Evolutionary conservation across 2,888 invertebrate genomes (phyloP).

Genomic region (Maniola hyperantus): DNA sequence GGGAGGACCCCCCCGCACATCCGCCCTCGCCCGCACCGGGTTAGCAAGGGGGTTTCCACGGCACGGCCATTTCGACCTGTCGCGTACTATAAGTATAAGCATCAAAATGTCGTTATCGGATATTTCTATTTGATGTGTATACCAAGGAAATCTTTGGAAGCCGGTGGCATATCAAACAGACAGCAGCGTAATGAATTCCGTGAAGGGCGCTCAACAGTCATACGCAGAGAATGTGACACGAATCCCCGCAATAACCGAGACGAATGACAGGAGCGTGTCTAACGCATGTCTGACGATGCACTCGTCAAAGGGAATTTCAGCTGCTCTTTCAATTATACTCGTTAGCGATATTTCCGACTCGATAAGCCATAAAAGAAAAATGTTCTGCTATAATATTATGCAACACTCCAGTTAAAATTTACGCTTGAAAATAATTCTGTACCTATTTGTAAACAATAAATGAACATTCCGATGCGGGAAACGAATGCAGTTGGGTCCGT

Average conservation of each 20-base stretch:
- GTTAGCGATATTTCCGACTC: conserved; percentile 7
- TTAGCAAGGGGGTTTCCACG: too few species aligned
- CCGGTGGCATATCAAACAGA: conserved; percentile 22
- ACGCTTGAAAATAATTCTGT: conserved; percentile 42
- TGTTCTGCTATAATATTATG: conserved; percentile 6
- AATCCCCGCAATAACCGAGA: conserved; percentile 61
- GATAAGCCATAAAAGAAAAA: conserved; percentile 8
- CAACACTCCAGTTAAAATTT: conserved; percentile 27
- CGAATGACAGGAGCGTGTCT: conserved; percentile 46
- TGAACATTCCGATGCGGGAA: conserved; percentile 57
- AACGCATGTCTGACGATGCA: conserved; percentile 35
- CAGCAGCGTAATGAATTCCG: conserved; percentile 57
- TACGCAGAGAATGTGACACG: conserved; percentile 61
- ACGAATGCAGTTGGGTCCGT: conserved; percentile 62
- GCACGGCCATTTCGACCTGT: too few species aligned
- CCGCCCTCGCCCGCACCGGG: too few species aligned
- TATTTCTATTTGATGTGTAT: conserved; percentile 14
- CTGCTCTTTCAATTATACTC: conserved; percentile 34
- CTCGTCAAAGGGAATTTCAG: conserved; percentile 41
- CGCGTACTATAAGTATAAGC: too few species aligned
- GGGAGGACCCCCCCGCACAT: too few species aligned
- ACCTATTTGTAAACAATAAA: conserved; percentile 60
- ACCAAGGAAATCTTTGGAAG: background rate
- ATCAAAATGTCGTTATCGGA: background rate
- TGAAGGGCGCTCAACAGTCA: conserved; percentile 49